Conservation (phyloP, 2,113 vertebrate species). For the Elaphurus davidianus region DNA sequence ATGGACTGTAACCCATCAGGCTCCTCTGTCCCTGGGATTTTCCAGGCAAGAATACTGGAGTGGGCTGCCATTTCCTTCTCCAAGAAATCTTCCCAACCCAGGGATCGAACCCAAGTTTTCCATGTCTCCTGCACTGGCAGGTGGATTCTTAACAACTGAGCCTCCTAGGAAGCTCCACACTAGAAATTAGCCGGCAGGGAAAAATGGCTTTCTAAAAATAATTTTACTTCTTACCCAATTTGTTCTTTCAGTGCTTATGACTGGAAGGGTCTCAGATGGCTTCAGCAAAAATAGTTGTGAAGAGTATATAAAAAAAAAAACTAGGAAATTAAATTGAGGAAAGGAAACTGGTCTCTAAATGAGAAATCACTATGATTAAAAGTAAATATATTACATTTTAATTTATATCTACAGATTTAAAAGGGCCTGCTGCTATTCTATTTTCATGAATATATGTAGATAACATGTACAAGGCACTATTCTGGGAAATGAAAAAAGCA, state of each 20-base stretch:
- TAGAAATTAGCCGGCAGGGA: not conserved
- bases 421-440: not conserved
- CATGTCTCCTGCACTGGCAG: not conserved
- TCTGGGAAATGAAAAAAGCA: slow-evolving; percentile 9
- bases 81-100: not conserved
- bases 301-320: not conserved
- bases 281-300: not conserved
- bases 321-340: not conserved
- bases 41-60: not conserved
- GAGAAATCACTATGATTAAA: not conserved
- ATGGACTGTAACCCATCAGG: not conserved
- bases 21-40: not conserved
- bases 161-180: not conserved
- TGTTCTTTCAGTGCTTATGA: not conserved
- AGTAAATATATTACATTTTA: not conserved
- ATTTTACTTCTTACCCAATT: not conserved
- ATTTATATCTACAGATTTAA: not conserved
- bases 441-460: not conserved
- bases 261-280: not conserved
- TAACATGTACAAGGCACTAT: not conserved
- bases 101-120: not conserved
- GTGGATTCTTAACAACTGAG: not conserved
- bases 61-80: not conserved
- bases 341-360: not conserved
- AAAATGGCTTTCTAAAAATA: not conserved